Conservation (phyloP, 2,113 vertebrate genomes). For the Campylomormyrus tamandua region DNA sequence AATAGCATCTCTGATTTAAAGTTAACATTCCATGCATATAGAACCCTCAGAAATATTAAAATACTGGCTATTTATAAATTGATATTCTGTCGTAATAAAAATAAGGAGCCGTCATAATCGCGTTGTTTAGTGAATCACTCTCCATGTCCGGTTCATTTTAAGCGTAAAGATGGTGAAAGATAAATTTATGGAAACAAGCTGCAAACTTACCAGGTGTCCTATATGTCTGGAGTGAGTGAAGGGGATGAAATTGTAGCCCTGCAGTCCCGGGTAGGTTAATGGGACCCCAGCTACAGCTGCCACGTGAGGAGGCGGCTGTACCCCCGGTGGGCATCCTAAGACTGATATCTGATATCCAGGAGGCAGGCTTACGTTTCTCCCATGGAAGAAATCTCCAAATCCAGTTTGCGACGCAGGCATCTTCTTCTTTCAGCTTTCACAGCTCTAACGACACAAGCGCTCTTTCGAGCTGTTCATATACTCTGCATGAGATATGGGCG, state of each 20-base stretch:
- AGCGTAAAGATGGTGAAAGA: not conserved
- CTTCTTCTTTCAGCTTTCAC: constrained; percentile 34
- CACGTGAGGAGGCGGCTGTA: constrained; percentile 52
- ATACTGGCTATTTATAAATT: not conserved
- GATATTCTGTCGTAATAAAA: not conserved
- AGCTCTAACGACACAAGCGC: constrained; percentile 25
- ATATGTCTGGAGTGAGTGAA: constrained; percentile 59
- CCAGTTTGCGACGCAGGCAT: constrained; percentile 64
- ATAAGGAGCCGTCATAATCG: not conserved
- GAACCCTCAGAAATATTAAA: not conserved
- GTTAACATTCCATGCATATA: not conserved
- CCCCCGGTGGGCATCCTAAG: constrained; percentile 48
- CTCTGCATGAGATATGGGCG: constrained; percentile 22
- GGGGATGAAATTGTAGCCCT: constrained; percentile 64
- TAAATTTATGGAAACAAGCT: not conserved
- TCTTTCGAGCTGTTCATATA: constrained; percentile 42
- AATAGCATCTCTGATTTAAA: not conserved
- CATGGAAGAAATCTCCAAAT: constrained; percentile 63
- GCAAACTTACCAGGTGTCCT: constrained; percentile 55
- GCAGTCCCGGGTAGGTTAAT: constrained; percentile 58
- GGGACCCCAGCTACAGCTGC: constrained; percentile 55
- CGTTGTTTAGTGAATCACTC: not conserved
- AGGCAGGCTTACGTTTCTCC: constrained; percentile 51
- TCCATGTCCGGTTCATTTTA: not conserved
- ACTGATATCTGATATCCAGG: constrained; percentile 57